Base-by-base conservation (phyloP, 2,888 invertebrate genomes). In the Brachylomia viminalis region DNA sequence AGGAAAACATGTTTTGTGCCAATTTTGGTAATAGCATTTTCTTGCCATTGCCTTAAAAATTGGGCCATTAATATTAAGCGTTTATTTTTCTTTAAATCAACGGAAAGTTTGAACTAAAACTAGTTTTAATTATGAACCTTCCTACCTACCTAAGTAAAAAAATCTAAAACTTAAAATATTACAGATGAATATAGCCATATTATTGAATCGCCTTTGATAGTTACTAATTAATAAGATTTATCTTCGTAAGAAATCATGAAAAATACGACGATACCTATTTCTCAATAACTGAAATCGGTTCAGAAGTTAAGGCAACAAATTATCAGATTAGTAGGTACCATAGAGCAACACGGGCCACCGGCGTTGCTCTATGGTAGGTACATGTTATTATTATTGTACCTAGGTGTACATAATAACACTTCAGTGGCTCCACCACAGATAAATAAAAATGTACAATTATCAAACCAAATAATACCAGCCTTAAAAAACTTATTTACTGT, bases 1-100 rank as follows among this genome's bases (percentile, higher is more conserved):
- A 58, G 38, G 52, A 67, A 81, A 84, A 80, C 69, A 73, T 73
- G 66, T 84, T 74, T 84, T 80, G 72, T 80, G 45, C 45, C 62
- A 80, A 56, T 73, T 72, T 80, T 66, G 23, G 10, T 80, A 73
- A 52, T 42, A 61, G 49, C 52, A 38, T 54, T 72, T 70, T 84
- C 65, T 54, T 42, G 64, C 27, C 42, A 64, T 56, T 17, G 33
- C 38, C n/a, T 38, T 27, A n/a, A 30, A 79, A 84, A 42, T 15
- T 47, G 30, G 61, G 52, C 77, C 52, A 75, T 68, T 38, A 64
- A 30, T 82, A 68, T 56, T 66, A 56, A 11, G 45, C 23, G 1
- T 13, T 38, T 30, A n/a, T 20, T 52, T 52, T n/a, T 33, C 20
- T 47, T 45, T 65, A 45, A 27, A 30, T 30, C 5, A 23, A 15